Evolutionary conservation across 1,140 invertebrate species (phyloP).

Genomic region (Trichonephila inaurata): DNA sequence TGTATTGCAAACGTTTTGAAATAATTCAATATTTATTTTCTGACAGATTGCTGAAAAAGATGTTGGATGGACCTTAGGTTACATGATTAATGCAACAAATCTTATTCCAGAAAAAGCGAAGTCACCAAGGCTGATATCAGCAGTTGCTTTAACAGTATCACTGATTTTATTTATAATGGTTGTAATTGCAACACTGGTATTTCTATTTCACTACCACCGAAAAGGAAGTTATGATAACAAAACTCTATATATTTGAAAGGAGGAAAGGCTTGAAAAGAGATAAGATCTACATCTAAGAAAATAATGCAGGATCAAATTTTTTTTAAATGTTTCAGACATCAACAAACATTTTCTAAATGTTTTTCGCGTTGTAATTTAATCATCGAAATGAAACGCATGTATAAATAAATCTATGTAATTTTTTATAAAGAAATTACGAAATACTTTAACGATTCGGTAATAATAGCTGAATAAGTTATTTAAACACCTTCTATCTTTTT

Average conservation of each 20-base stretch:
- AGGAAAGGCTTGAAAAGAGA: background rate
- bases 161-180: slow-evolving; percentile 61
- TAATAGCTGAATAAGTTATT: no score
- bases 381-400: no score
- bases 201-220: slow-evolving; percentile 13
- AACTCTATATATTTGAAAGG: background rate
- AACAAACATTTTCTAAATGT: no score
- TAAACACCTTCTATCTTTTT: no score
- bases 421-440: no score
- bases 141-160: slow-evolving; percentile 51
- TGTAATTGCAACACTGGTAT: slow-evolving; percentile 42
- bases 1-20: no score
- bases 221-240: background rate
- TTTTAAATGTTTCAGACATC: no score
- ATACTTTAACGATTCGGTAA: no score
- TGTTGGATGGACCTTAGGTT: slow-evolving; percentile 82
- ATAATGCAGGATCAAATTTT: background rate
- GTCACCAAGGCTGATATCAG: slow-evolving; percentile 41
- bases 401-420: no score
- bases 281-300: background rate
- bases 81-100: slow-evolving; percentile 82
- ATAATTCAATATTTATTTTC: slow-evolving; percentile 39
- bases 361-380: no score
- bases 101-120: slow-evolving; percentile 78
- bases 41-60: slow-evolving; percentile 80